Percentiles rank a stretch among this genome's conserved stretches.
These are phyloP conservation scores for Drosophila flavopinicola DNA, from an alignment of 2,888 invertebrate species.

Conservation along the genomic window DNA sequence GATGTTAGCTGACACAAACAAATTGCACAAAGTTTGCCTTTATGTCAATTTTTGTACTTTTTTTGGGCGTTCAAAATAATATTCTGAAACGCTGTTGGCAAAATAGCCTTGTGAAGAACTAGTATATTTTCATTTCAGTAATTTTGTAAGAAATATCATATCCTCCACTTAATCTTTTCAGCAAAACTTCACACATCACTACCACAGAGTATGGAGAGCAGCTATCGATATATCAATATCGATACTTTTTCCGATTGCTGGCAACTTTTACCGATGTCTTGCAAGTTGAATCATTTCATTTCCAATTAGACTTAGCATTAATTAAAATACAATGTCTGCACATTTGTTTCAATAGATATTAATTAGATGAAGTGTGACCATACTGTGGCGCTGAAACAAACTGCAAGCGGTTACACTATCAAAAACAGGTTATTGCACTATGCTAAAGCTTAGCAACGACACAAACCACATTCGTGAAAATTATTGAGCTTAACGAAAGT, in stretches of 20 bases:
- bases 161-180: too few relatives aligned
- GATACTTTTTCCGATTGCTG: not conserved
- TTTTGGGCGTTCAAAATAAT: too few relatives aligned
- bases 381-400: not conserved
- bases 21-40: not conserved
- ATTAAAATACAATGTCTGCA: not conserved
- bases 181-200: too few relatives aligned
- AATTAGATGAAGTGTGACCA: not conserved
- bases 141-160: not conserved
- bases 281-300: too few relatives aligned
- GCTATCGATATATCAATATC: not conserved
- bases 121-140: too few relatives aligned
- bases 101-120: too few relatives aligned
- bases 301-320: too few relatives aligned
- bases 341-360: not conserved
- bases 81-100: too few relatives aligned
- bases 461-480: not conserved
- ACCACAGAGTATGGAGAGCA: not conserved
- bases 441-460: conserved; percentile 1
- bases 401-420: too few relatives aligned
- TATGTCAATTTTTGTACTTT: not conserved
- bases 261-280: not conserved
- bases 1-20: too few relatives aligned
- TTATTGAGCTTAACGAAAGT: not conserved
- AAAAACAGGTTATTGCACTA: not conserved